A percentile compares a stretch with the other conserved stretches of the same genome.
phyloP scores from a whole-genome alignment of 2,113 vertebrate species.

The Verasper variegatus region DNA sequence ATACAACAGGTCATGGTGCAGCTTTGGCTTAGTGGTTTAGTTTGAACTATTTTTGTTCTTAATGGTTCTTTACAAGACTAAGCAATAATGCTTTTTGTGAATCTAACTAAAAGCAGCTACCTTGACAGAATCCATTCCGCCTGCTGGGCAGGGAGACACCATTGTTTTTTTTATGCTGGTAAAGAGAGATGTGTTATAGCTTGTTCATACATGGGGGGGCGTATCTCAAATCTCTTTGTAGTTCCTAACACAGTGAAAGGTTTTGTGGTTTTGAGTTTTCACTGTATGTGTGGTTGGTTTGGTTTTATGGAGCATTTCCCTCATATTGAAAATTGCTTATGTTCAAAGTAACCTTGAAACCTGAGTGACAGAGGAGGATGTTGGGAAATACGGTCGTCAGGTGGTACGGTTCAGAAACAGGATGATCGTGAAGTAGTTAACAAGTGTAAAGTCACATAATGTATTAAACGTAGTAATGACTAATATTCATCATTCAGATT shows the following conservation, averaged over 20 bases:
- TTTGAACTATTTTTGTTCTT: neutral
- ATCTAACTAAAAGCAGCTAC: neutral
- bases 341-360: neutral
- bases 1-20: neutral
- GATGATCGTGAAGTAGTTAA: neutral
- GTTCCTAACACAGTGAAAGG: neutral
- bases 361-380: neutral
- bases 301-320: neutral
- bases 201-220: neutral
- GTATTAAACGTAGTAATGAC: neutral
- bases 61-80: neutral
- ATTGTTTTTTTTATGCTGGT: neutral
- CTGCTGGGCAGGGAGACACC: neutral
- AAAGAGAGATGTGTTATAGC: too few species aligned
- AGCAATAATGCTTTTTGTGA: slow-evolving; percentile 5
- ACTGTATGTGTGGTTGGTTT: neutral
- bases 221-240: neutral
- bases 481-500: neutral
- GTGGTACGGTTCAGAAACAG: too few species aligned
- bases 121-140: neutral
- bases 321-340: neutral
- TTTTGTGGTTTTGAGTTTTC: neutral
- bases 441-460: neutral
- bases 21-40: neutral
- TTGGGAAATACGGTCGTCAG: neutral